Evolutionary conservation across 2,113 vertebrate species (phyloP), one percentile per base, ranked within the genome.

Genomic region (Tenebrosternarchus preto): DNA sequence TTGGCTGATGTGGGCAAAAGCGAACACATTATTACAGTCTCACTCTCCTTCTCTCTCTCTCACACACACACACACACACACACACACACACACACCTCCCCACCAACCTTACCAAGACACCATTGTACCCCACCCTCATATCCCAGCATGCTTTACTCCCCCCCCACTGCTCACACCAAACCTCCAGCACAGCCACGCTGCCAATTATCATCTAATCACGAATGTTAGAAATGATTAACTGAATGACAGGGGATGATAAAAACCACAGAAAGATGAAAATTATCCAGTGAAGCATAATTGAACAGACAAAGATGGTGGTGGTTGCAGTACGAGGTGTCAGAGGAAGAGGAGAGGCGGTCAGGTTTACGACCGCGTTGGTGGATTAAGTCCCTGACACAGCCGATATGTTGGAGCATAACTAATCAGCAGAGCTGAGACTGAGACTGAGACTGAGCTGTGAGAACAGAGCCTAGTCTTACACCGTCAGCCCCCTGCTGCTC

Each of bases 21-120:
- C 77, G 76, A 89, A 92, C 88, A 91, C 89, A 90, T 92, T 92
- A 91, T 92, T 90, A 88, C 90, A 82, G 86, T 86, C 88, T 85
- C 68, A 70, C 81, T 75, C 78, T 86, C 84, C 61, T 82, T 63
- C 60, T 57, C 72, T 67, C 71, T n/a, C n/a, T n/a, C n/a, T n/a
- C n/a, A n/a, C n/a, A n/a, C n/a, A n/a, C n/a, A n/a, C n/a, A n/a
- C n/a, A n/a, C n/a, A n/a, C n/a, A n/a, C n/a, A n/a, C n/a, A n/a
- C n/a, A n/a, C n/a, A n/a, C n/a, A n/a, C n/a, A 82, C 57, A 74
- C 78, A 33, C 68, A 82, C 74, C 46, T 27, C 70, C 76, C 55
- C 67, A 76, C 43, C 53, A 86, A 90, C 89, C 86, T 83, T 59
- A 79, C 76, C 36, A 46, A 69, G 63, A 83, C 77, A 75, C 73